These are phyloP conservation scores for Nemopilema nomurai DNA, from an alignment of 30 jellyfish, hydroid and myxozoan genomes.

Conservation along the genomic window DNA sequence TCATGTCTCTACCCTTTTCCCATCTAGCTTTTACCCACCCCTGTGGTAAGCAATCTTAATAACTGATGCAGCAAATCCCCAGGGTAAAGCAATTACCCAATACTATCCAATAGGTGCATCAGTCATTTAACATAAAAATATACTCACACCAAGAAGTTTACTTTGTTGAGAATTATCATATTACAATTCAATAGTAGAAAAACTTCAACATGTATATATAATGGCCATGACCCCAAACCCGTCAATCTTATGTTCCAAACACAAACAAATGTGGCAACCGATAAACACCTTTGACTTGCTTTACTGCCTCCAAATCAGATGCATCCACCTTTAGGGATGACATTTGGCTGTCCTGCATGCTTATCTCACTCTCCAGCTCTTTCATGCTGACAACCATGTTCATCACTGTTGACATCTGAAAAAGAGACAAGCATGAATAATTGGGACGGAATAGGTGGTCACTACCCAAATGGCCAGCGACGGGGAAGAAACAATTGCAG, in stretches of 20 bases:
- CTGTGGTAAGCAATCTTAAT: no score
- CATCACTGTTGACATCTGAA: slow-evolving; percentile 87
- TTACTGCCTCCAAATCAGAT: slow-evolving; percentile 89
- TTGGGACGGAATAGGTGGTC: no score
- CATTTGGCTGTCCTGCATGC: slow-evolving; percentile 74
- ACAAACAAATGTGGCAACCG: not conserved
- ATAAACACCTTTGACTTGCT: slow-evolving; percentile 89
- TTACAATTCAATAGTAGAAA: no score
- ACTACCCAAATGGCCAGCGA: not conserved
- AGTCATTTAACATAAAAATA: no score
- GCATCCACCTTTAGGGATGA: slow-evolving; percentile 84
- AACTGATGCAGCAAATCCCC: no score
- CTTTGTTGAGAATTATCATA: no score
- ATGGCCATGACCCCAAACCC: not conserved
- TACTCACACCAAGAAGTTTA: no score
- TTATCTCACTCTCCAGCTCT: slow-evolving; percentile 81
- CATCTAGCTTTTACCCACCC: no score
- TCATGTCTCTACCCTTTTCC: no score
- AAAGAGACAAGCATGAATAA: not conserved
- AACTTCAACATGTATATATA: no score
- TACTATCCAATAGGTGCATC: no score
- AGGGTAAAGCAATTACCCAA: no score
- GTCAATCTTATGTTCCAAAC: not conserved
- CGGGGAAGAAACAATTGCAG: not conserved
- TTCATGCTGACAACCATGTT: slow-evolving; percentile 79